phyloP scores from a whole-genome alignment of 2,888 invertebrate species.

The Philereme vetulata region DNA sequence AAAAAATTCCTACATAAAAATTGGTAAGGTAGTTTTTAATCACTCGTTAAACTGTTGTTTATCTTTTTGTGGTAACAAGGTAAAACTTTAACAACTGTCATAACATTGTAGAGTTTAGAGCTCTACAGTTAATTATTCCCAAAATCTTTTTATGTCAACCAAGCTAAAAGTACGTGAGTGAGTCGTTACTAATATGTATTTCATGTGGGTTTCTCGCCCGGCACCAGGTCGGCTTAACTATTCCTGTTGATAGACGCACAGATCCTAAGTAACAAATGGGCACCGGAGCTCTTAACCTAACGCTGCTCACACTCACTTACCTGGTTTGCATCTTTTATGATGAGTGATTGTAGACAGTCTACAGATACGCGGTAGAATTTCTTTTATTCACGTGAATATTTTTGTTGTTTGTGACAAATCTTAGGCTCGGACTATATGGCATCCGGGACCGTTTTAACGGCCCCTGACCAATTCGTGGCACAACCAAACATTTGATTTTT shows the following conservation, averaged over 20 bases:
- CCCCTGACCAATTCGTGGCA: too few relatives aligned
- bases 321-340: constrained; percentile 35
- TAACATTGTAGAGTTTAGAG: background rate
- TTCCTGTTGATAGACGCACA: constrained; percentile 22
- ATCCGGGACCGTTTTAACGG: too few relatives aligned
- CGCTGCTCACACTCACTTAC: constrained; percentile 27
- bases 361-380: too few relatives aligned
- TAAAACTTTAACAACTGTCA: too few relatives aligned
- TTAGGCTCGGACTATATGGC: too few relatives aligned
- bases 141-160: background rate
- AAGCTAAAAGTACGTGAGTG: background rate
- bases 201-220: constrained; percentile 14
- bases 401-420: too few relatives aligned
- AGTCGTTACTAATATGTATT: constrained; percentile 10
- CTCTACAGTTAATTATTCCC: background rate
- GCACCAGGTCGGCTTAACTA: constrained; percentile 9
- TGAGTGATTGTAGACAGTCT: constrained; percentile 26
- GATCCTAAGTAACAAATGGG: constrained; percentile 23
- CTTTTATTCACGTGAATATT: too few relatives aligned
- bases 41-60: too few relatives aligned
- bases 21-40: too few relatives aligned
- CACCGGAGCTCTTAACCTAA: constrained; percentile 7
- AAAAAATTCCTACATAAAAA: too few relatives aligned
- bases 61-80: too few relatives aligned
- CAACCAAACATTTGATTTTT: too few relatives aligned